These are phyloP conservation scores for Tinea semifulvella DNA, from an alignment of 2,888 invertebrate genomes.

Conservation along the genomic window DNA sequence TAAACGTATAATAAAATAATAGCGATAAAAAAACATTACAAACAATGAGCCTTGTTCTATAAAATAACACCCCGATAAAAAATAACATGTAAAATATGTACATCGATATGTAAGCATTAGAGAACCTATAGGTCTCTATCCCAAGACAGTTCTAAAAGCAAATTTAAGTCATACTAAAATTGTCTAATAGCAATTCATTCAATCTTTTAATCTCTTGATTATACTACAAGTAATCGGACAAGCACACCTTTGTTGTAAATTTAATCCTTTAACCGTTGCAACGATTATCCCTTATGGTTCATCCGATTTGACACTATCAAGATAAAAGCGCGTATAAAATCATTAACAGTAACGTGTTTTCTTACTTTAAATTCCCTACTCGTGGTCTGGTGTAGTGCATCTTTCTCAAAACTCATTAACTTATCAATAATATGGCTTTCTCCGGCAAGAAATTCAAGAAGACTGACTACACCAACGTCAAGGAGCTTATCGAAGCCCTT, in stretches of 20 bases:
- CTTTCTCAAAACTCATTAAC: background rate
- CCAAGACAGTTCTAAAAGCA: background rate
- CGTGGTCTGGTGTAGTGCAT: background rate
- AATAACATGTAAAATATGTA: too few relatives aligned
- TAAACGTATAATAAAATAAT: too few relatives aligned
- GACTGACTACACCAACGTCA: conserved; percentile 18
- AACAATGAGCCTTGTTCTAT: too few relatives aligned
- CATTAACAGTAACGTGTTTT: background rate
- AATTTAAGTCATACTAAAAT: background rate
- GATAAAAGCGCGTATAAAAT: conserved; percentile 7
- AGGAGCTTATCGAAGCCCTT: conserved; percentile 18
- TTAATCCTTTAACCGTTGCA: background rate
- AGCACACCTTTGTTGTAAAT: too few relatives aligned
- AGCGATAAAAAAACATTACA: too few relatives aligned
- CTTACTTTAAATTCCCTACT: background rate
- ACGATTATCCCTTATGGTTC: conserved; percentile 10
- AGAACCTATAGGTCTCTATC: background rate
- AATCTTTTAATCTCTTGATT: conserved; percentile 5
- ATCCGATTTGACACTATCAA: conserved; percentile 6
- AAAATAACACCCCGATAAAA: too few relatives aligned
- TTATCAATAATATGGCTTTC: conserved; percentile 19
- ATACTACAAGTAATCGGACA: background rate
- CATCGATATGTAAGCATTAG: too few relatives aligned
- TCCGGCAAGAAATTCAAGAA: conserved; percentile 21
- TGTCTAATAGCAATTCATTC: conserved; percentile 3